Percentiles rank a stretch among this genome's conserved stretches.
phyloP scores from a whole-genome alignment of 2,888 invertebrate species.

The Cheilosia impressa region DNA sequence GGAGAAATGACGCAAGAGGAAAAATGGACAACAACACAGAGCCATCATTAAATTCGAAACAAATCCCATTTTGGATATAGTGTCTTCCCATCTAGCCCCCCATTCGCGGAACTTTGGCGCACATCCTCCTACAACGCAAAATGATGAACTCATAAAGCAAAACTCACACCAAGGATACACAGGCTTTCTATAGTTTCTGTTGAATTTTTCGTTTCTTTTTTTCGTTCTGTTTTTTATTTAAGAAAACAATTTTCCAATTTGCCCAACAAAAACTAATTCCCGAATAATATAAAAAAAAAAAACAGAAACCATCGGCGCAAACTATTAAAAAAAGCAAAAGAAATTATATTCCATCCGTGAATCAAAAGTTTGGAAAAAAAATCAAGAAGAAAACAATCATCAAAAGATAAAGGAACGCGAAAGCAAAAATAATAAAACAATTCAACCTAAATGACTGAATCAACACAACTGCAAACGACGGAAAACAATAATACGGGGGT shows the following conservation, averaged over 20 bases:
- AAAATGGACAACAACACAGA: conserved; percentile 72
- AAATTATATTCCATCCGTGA: conserved; percentile 27
- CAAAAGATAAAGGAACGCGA: conserved; percentile 12
- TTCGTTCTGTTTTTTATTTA: not conserved
- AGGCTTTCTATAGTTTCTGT: conserved; percentile 48
- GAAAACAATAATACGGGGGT: conserved; percentile 84
- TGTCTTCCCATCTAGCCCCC: conserved; percentile 19
- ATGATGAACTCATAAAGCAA: conserved; percentile 58
- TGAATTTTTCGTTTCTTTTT: conserved; percentile 42
- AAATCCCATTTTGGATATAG: conserved; percentile 70
- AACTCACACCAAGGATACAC: conserved; percentile 45
- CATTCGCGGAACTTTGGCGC: not conserved
- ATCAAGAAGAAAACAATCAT: not conserved
- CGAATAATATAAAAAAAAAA: conserved; percentile 50
- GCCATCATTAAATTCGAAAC: conserved; percentile 67
- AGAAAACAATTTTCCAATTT: conserved; percentile 51
- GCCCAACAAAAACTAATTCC: conserved; percentile 49
- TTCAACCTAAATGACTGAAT: conserved; percentile 83
- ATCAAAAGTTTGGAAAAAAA: conserved; percentile 47
- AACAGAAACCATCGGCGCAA: conserved; percentile 13
- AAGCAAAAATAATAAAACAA: conserved; percentile 62
- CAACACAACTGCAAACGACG: conserved; percentile 83
- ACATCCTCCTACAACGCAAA: conserved; percentile 22
- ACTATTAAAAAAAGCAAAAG: conserved; percentile 39
- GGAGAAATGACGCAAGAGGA: conserved; percentile 52